These are phyloP conservation scores for Procambarus virginalis DNA, from an alignment of 1,140 invertebrate genomes.

Conservation along the genomic window DNA sequence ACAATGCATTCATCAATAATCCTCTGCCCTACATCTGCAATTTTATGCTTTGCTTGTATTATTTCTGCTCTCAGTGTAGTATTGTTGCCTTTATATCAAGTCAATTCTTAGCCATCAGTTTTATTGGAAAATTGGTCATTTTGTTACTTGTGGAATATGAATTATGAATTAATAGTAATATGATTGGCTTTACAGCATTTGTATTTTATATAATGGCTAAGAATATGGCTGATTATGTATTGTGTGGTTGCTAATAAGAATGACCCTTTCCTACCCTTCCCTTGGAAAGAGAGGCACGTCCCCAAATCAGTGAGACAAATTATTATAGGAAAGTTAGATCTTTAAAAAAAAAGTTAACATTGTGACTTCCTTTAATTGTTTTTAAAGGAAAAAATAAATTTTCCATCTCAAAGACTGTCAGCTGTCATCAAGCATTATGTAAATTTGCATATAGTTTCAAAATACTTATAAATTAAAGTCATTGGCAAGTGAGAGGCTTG, in stretches of 20 bases:
- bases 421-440: not conserved
- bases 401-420: not conserved
- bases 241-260: slow-evolving; percentile 54
- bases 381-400: not conserved
- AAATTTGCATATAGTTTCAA: not conserved
- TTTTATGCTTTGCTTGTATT: slow-evolving; percentile 17
- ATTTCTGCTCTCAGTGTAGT: slow-evolving; percentile 34
- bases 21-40: not conserved
- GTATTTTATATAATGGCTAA: slow-evolving; percentile 41
- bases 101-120: slow-evolving; percentile 14
- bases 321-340: slow-evolving; percentile 16
- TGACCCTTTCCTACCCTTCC: slow-evolving; percentile 52
- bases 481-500: not conserved
- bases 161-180: not conserved
- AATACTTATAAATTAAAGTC: not conserved
- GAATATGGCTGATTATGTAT: slow-evolving; percentile 43
- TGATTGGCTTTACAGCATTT: not conserved
- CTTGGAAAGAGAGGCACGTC: slow-evolving; percentile 66
- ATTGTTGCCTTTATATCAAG: slow-evolving; percentile 22
- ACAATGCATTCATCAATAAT: slow-evolving; percentile 4
- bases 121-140: not conserved
- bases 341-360: slow-evolving; percentile 15
- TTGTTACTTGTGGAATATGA: not conserved
- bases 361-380: slow-evolving; percentile 33
- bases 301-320: slow-evolving; percentile 20